Percentiles rank a stretch among this genome's conserved stretches.
Conservation (phyloP, 2,888 invertebrate genomes). For the Ommatoiulus sabulosus region DNA sequence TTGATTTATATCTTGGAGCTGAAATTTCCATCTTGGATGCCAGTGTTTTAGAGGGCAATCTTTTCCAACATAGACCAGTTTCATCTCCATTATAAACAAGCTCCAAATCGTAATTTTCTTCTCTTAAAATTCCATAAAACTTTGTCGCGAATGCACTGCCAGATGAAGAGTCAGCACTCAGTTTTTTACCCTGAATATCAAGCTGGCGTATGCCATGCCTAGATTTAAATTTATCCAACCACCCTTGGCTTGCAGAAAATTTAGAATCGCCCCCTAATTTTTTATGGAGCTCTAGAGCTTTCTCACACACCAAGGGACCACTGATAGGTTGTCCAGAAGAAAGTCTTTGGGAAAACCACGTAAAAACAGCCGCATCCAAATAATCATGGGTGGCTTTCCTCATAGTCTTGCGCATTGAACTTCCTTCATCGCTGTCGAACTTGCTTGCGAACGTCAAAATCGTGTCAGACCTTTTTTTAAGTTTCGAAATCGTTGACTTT, state of each 20-base stretch:
- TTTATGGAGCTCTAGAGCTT: constrained; percentile 19
- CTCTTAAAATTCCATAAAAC: too few species aligned
- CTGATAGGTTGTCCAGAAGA: background rate
- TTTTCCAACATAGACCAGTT: too few species aligned
- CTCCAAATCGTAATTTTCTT: background rate
- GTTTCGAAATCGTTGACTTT: background rate
- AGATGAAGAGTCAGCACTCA: background rate
- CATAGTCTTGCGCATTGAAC: constrained; percentile 27
- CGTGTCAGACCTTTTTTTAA: background rate
- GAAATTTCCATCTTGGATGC: too few species aligned
- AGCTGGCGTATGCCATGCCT: background rate
- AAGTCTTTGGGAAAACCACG: constrained; percentile 13
- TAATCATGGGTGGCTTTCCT: too few species aligned
- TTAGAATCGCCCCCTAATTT: constrained; percentile 24
- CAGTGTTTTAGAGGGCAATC: too few species aligned
- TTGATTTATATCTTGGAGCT: too few species aligned
- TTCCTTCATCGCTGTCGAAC: constrained; percentile 10
- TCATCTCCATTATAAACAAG: background rate
- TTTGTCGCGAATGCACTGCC: too few species aligned
- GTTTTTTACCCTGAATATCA: background rate
- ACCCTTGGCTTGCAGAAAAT: constrained; percentile 26
- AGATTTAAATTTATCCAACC: background rate
- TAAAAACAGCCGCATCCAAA: constrained; percentile 9
- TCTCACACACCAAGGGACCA: background rate
- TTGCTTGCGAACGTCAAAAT: constrained; percentile 42